Evolutionary conservation across 1,140 invertebrate species (phyloP).

Genomic region (Latrodectus geometricus): DNA sequence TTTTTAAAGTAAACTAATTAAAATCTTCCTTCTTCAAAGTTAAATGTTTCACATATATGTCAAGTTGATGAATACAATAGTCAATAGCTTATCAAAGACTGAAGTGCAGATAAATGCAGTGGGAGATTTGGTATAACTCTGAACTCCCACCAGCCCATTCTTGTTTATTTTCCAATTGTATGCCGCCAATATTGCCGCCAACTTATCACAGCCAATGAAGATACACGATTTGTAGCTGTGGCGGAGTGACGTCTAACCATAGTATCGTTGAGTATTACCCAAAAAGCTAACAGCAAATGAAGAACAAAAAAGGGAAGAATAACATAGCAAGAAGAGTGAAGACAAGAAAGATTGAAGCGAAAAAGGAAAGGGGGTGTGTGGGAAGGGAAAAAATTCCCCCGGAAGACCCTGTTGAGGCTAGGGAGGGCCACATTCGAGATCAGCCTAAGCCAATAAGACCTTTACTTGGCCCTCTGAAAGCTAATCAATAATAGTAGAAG

Average conservation of each 20-base stretch:
- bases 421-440: constrained; percentile 29
- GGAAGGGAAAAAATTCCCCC: background rate
- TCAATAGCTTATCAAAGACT: too few species aligned
- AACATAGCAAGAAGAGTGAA: constrained; percentile 8
- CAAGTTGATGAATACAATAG: too few species aligned
- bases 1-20: too few species aligned
- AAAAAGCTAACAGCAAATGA: constrained; percentile 8
- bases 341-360: constrained; percentile 36
- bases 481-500: constrained; percentile 54
- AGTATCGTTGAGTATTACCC: background rate
- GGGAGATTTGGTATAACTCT: too few species aligned
- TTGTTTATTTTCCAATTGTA: too few species aligned
- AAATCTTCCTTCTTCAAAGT: too few species aligned
- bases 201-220: constrained; percentile 4
- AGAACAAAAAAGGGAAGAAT: background rate
- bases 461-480: constrained; percentile 41
- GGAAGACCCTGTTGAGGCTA: constrained; percentile 20
- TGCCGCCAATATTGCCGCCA: too few species aligned
- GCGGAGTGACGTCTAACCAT: background rate
- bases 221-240: background rate
- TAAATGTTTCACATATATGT: too few species aligned
- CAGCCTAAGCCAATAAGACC: constrained; percentile 54
- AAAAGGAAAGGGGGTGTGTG: background rate
- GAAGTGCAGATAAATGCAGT: too few species aligned
- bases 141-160: too few species aligned